phyloP scores from a whole-genome alignment of 2,888 invertebrate genomes.

The Barypeithes pellucidus region DNA sequence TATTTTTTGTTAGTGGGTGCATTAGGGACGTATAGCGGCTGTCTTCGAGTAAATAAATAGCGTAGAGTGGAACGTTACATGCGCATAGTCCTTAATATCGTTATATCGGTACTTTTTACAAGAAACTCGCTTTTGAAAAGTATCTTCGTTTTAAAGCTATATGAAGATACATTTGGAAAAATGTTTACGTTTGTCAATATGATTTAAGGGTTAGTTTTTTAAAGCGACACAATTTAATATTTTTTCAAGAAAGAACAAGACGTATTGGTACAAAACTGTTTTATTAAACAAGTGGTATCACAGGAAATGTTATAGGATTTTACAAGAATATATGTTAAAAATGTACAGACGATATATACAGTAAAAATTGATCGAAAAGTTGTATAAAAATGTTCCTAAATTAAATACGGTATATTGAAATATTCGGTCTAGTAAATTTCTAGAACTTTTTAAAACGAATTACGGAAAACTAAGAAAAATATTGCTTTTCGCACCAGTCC shows the following conservation, averaged over 20 bases:
- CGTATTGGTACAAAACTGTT: slow-evolving; percentile 13
- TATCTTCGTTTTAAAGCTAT: too few relatives aligned
- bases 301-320: slow-evolving; percentile 15
- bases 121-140: not conserved
- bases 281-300: slow-evolving; percentile 14
- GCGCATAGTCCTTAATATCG: not conserved
- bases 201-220: not conserved
- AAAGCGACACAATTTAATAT: not conserved
- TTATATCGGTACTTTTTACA: not conserved
- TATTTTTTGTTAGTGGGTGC: slow-evolving; percentile 18
- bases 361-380: not conserved
- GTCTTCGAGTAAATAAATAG: not conserved
- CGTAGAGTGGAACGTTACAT: slow-evolving; percentile 5
- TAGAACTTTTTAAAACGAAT: too few relatives aligned
- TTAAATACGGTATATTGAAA: not conserved
- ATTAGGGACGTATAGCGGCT: not conserved
- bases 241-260: not conserved
- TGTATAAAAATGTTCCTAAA: not conserved
- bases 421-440: too few relatives aligned
- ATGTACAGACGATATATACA: not conserved
- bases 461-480: too few relatives aligned
- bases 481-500: too few relatives aligned
- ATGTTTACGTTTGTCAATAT: too few relatives aligned
- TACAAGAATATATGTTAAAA: slow-evolving; percentile 14
- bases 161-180: too few relatives aligned